phyloP scores from a whole-genome alignment of 2,888 invertebrate genomes.

The Rosalia funebris region DNA sequence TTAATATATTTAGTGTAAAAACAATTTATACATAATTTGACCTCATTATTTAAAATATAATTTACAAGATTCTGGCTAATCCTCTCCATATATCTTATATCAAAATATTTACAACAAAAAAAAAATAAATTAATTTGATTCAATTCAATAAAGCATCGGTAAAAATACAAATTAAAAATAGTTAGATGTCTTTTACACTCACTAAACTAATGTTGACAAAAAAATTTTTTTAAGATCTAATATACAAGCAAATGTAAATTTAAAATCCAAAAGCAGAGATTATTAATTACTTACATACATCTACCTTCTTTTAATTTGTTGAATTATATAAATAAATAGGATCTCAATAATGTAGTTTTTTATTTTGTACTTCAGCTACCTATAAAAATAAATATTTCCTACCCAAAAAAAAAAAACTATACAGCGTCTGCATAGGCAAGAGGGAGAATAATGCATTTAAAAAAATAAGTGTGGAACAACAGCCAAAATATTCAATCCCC shows the following conservation, averaged over 20 bases:
- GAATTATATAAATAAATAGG: conserved; percentile 24
- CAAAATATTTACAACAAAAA: conserved; percentile 35
- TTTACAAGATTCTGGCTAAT: conserved; percentile 28
- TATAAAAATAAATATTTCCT: conserved; percentile 32
- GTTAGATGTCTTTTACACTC: conserved; percentile 9
- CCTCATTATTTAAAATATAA: conserved; percentile 39
- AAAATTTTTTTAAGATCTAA: background rate
- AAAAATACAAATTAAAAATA: conserved; percentile 29
- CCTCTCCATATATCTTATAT: conserved; percentile 31
- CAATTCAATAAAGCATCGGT: conserved; percentile 24
- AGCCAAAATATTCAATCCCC: conserved; percentile 31
- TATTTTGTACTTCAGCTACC: conserved; percentile 50
- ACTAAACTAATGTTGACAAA: background rate
- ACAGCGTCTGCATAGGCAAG: conserved; percentile 32
- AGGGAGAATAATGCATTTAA: conserved; percentile 28
- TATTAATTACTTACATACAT: conserved; percentile 7
- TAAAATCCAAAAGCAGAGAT: background rate
- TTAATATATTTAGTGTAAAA: conserved; percentile 47
- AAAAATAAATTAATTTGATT: conserved; percentile 28
- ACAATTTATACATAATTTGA: conserved; percentile 50
- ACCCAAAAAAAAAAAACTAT: conserved; percentile 34
- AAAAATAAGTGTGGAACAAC: conserved; percentile 29
- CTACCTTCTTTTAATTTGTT: conserved; percentile 29
- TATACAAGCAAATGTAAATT: too few relatives aligned
- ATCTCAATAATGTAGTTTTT: conserved; percentile 35